Evolutionary conservation across 2,113 vertebrate species (phyloP).

Genomic region (Dromiciops gliroides): DNA sequence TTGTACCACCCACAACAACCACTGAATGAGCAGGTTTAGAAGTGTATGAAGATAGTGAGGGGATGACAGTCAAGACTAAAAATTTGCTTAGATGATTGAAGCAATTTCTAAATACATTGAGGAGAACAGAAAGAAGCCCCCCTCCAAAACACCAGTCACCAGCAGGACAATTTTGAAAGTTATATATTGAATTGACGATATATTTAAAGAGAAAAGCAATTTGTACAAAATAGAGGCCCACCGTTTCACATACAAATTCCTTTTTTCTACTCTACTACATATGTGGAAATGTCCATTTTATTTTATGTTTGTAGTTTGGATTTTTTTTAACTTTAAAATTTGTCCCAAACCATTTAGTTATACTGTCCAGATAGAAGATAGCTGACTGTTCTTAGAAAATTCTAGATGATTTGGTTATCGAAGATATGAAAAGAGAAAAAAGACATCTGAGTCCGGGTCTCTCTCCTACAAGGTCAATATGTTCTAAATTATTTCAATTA

Average conservation of each 20-base stretch:
- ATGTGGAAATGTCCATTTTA: neutral
- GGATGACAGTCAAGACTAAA: neutral
- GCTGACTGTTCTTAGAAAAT: neutral
- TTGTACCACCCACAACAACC: neutral
- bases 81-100: neutral
- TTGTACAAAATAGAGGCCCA: neutral
- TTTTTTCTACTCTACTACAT: neutral
- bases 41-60: neutral
- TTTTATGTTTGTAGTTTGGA: neutral
- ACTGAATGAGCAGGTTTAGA: neutral
- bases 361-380: neutral
- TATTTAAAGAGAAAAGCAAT: neutral
- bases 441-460: neutral
- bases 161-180: neutral
- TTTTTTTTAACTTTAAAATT: neutral
- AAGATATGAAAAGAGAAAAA: neutral
- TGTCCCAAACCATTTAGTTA: neutral
- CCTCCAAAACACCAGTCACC: neutral
- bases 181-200: neutral
- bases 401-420: neutral
- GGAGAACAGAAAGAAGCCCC: neutral
- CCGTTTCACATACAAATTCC: too few species aligned
- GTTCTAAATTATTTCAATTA: neutral
- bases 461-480: neutral
- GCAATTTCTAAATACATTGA: neutral